Percentiles rank a stretch among this genome's conserved stretches.
These are phyloP conservation scores for Excalfactoria chinensis DNA, from an alignment of 2,113 vertebrate genomes.

Conservation along the genomic window DNA sequence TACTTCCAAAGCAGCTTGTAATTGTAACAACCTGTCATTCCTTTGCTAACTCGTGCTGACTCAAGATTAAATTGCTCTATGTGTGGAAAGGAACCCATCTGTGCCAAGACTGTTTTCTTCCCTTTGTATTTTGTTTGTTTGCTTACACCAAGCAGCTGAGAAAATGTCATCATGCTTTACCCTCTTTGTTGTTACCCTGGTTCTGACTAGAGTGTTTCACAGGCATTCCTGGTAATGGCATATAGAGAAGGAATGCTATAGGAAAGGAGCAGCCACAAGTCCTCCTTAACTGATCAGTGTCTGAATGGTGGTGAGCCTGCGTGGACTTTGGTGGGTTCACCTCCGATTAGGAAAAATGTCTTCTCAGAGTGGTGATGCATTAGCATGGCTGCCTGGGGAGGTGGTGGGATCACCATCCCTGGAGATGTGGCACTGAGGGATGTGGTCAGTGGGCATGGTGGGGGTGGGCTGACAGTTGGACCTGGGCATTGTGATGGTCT, in stretches of 20 bases:
- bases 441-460: not conserved
- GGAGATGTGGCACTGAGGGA: not conserved
- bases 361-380: too few relatives aligned
- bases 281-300: not conserved
- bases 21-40: slow-evolving; percentile 73
- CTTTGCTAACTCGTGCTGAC: slow-evolving; percentile 70
- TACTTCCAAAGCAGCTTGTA: slow-evolving; percentile 71
- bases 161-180: slow-evolving; percentile 36
- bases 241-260: not conserved
- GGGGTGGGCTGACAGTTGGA: not conserved
- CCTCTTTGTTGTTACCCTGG: not conserved
- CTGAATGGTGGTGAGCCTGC: not conserved
- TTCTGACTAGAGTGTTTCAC: not conserved
- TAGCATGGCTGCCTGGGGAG: not conserved
- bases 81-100: slow-evolving; percentile 68
- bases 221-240: not conserved
- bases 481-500: too few relatives aligned
- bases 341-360: not conserved
- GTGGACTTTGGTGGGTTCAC: not conserved
- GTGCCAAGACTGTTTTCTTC: slow-evolving; percentile 63
- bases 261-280: not conserved
- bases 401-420: not conserved
- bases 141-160: slow-evolving; percentile 42
- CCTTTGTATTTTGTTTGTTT: slow-evolving; percentile 73
- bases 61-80: slow-evolving; percentile 71